Percentiles rank a stretch among this genome's conserved stretches.
Evolutionary conservation across 2,888 invertebrate species (phyloP).

Genomic region (Eristalis arbustorum): DNA sequence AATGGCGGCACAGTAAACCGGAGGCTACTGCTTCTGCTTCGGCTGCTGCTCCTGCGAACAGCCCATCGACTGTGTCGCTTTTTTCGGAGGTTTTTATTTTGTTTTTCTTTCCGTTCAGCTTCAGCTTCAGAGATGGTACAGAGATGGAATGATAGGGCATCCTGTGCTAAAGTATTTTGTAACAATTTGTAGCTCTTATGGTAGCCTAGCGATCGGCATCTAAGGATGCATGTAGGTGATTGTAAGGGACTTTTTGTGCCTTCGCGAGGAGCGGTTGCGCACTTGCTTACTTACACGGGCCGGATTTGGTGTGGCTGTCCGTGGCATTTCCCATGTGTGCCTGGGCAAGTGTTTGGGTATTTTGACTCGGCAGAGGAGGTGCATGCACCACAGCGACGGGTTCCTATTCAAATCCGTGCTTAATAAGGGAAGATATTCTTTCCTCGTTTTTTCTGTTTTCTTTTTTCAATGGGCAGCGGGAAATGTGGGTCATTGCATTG

Average conservation of each 20-base stretch:
- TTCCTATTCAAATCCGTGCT: neutral
- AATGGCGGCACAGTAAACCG: conserved; percentile 46
- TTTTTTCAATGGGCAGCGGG: neutral
- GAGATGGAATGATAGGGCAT: conserved; percentile 68
- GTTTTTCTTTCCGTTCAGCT: neutral
- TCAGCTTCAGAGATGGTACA: conserved; percentile 26
- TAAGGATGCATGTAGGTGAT: conserved; percentile 46
- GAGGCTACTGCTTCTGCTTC: no score
- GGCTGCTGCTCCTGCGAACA: neutral
- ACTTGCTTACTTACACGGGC: neutral
- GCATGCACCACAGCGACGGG: neutral
- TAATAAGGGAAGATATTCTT: neutral
- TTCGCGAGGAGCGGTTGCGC: neutral
- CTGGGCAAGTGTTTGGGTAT: neutral
- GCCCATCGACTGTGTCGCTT: conserved; percentile 38
- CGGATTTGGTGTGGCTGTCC: conserved; percentile 1
- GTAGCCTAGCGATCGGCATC: conserved; percentile 46
- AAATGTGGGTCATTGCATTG: neutral
- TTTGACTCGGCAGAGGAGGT: neutral
- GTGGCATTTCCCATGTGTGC: neutral
- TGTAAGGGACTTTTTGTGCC: conserved; percentile 22
- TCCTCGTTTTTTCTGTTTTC: neutral
- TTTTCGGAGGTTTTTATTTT: conserved; percentile 1
- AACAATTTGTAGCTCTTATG: conserved; percentile 77
- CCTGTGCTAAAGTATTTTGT: conserved; percentile 77